Conservation (phyloP, 2,113 vertebrate species). For the Eurystomus gularis region DNA sequence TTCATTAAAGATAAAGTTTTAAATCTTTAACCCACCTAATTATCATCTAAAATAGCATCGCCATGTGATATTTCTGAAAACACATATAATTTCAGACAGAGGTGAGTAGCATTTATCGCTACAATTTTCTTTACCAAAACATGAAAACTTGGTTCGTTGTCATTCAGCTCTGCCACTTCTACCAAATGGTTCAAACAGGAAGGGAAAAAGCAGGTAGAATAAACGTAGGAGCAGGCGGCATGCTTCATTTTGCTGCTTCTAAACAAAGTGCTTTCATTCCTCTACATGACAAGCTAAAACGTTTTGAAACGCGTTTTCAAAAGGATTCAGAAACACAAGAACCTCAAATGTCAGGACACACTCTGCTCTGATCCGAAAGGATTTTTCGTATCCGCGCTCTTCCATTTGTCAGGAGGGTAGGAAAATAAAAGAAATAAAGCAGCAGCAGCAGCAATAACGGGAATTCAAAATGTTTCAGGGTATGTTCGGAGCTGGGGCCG, state of each 20-base stretch:
- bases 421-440: too few species aligned
- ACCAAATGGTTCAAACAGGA: not conserved
- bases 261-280: not conserved
- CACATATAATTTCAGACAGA: not conserved
- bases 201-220: not conserved
- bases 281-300: not conserved
- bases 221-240: not conserved
- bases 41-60: not conserved
- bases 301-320: not conserved
- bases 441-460: not conserved
- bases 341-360: not conserved
- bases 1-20: not conserved
- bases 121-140: not conserved
- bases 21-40: not conserved
- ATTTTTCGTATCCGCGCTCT: not conserved
- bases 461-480: not conserved
- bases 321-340: not conserved
- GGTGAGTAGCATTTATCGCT: not conserved
- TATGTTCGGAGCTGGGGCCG: not conserved
- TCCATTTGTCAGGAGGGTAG: accelerated
- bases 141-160: not conserved
- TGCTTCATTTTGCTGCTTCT: not conserved
- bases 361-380: not conserved
- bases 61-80: not conserved
- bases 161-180: not conserved